A percentile compares a stretch with the other conserved stretches of the same genome.
These are phyloP conservation scores for Tetragonisca angustula DNA, from an alignment of 2,888 invertebrate genomes.

Conservation along the genomic window DNA sequence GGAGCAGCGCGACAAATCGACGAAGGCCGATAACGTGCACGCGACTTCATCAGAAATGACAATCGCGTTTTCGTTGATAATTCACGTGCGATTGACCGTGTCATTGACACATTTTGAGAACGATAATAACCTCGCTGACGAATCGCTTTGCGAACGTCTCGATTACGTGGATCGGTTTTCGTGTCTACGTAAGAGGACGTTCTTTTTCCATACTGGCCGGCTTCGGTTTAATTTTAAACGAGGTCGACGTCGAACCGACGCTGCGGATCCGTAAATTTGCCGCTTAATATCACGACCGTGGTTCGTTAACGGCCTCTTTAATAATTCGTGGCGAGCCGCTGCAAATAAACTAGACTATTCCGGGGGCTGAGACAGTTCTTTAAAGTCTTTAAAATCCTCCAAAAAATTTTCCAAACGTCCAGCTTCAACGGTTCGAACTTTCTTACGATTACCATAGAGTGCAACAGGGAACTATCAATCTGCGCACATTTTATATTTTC, in stretches of 20 bases:
- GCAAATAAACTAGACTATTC: conserved; percentile 16
- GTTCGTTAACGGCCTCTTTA: conserved; percentile 37
- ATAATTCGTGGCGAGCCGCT: conserved; percentile 21
- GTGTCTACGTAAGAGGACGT: conserved; percentile 11
- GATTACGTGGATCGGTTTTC: conserved; percentile 2
- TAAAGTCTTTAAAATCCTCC: too few relatives aligned
- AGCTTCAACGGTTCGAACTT: too few relatives aligned
- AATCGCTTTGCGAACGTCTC: not conserved
- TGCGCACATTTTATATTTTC: too few relatives aligned
- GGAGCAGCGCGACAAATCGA: conserved; percentile 16
- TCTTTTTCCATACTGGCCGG: conserved; percentile 56
- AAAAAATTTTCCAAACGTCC: too few relatives aligned
- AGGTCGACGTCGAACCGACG: conserved; percentile 48
- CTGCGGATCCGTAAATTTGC: conserved; percentile 57
- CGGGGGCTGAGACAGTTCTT: not conserved
- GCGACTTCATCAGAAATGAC: conserved; percentile 58
- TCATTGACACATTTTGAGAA: conserved; percentile 62
- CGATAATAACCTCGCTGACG: conserved; percentile 44
- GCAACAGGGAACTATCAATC: too few relatives aligned
- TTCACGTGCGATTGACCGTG: conserved; percentile 56
- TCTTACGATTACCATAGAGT: too few relatives aligned
- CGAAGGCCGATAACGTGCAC: conserved; percentile 51
- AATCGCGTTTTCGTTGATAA: conserved; percentile 43
- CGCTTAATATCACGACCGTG: conserved; percentile 66
- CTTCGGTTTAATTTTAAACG: conserved; percentile 67